These are phyloP conservation scores for Spea hammondii DNA, from an alignment of 2,797 vertebrate genomes.

Conservation along the genomic window DNA sequence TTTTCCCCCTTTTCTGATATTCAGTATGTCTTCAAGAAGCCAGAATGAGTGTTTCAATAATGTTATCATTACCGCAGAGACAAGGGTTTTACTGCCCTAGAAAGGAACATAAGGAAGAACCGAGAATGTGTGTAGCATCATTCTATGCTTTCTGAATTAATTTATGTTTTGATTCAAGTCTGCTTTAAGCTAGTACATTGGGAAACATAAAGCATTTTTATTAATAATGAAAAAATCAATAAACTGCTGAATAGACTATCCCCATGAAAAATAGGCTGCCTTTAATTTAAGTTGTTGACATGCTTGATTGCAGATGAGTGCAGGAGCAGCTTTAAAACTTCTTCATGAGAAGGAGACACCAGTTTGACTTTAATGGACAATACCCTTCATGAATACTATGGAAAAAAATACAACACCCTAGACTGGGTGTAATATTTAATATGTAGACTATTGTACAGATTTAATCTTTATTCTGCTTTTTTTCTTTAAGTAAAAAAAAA, in stretches of 20 bases:
- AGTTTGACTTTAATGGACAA: neutral
- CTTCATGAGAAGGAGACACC: neutral
- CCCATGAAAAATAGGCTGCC: slow-evolving; percentile 2
- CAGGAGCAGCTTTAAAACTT: slow-evolving; percentile 3
- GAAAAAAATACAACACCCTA: no score
- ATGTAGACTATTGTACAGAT: no score
- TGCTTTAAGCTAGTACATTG: slow-evolving; percentile 14
- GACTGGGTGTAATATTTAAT: no score
- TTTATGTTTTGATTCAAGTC: slow-evolving; percentile 10
- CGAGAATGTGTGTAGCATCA: slow-evolving; percentile 4
- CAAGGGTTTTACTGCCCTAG: neutral
- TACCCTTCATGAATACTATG: no score
- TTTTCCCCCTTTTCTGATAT: neutral
- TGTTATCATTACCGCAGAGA: neutral
- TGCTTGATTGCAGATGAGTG: slow-evolving; percentile 15
- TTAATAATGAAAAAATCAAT: slow-evolving; percentile 37
- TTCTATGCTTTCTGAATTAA: slow-evolving; percentile 23
- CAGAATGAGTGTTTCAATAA: neutral
- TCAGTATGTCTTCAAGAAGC: neutral
- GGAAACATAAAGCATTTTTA: slow-evolving; percentile 37
- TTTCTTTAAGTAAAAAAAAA: no score
- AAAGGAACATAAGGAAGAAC: slow-evolving; percentile 2
- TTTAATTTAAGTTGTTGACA: slow-evolving; percentile 6
- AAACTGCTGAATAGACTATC: neutral
- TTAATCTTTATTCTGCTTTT: no score